Conservation (phyloP, 2,113 vertebrate genomes). For the Ursus arctos region DNA sequence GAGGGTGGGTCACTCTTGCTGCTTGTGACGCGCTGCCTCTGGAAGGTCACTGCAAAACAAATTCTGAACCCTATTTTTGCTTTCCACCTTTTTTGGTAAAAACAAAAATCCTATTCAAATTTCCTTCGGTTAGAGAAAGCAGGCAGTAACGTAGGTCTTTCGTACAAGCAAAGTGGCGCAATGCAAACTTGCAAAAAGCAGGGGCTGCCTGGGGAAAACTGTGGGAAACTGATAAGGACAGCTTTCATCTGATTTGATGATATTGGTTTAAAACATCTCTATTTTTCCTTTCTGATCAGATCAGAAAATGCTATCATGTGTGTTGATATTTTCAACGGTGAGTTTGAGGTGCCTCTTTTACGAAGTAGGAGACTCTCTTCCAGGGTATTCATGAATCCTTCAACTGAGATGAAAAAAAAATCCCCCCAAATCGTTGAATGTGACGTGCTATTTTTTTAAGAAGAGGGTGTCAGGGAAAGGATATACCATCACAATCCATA, state of each 20-base stretch:
- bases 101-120: not conserved
- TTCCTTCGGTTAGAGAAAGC: not conserved
- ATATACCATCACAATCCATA: not conserved
- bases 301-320: not conserved
- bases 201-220: not conserved
- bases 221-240: not conserved
- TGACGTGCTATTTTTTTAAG: not conserved
- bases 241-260: not conserved
- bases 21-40: not conserved
- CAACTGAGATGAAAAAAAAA: conserved; percentile 32
- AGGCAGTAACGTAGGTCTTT: not conserved
- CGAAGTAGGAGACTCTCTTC: not conserved
- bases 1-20: not conserved
- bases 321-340: not conserved
- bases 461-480: not conserved
- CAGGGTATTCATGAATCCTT: not conserved
- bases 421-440: not conserved
- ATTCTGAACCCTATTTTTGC: not conserved
- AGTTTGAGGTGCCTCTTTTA: not conserved
- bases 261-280: not conserved
- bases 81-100: not conserved
- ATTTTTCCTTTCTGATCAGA: not conserved
- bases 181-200: not conserved
- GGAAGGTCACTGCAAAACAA: not conserved
- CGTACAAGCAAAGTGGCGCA: not conserved